Conservation (phyloP, 2,888 invertebrate genomes). For the Anoplius nigerrimus region DNA sequence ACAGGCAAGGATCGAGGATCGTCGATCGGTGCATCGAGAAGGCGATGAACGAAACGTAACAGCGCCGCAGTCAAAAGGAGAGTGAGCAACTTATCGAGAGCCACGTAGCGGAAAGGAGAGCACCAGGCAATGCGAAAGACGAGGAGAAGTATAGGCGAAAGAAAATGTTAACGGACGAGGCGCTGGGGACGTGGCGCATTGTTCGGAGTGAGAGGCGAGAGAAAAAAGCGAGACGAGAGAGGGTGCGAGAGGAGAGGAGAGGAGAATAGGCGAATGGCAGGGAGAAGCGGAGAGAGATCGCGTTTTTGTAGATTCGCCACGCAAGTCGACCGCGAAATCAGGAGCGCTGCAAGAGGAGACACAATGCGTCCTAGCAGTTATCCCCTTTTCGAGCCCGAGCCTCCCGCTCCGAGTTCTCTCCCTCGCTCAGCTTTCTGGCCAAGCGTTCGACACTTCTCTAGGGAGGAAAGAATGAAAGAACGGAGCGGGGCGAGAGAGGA, state of each 20-base stretch:
- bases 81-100: neutral
- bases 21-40: too few relatives aligned
- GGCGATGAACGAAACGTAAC: conserved; percentile 6
- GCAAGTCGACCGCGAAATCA: conserved; percentile 75
- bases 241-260: conserved; percentile 9
- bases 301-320: conserved; percentile 68
- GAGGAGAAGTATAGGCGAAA: neutral
- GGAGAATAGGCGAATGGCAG: conserved; percentile 1
- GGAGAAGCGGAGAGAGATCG: conserved; percentile 16
- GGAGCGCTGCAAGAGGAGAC: conserved; percentile 73
- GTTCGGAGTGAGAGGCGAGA: conserved; percentile 2
- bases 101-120: neutral
- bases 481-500: conserved; percentile 40
- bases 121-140: neutral
- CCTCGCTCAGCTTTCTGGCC: conserved; percentile 6
- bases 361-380: conserved; percentile 63
- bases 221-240: neutral
- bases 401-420: conserved; percentile 30
- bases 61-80: too few relatives aligned
- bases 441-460: conserved; percentile 7
- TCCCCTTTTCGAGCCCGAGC: conserved; percentile 25
- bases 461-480: conserved; percentile 36
- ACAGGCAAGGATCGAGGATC: conserved; percentile 12
- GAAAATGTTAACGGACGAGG: neutral
- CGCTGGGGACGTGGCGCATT: neutral